Base-by-base conservation (phyloP, 2,797 vertebrate species). In the Spatula versicolor region DNA sequence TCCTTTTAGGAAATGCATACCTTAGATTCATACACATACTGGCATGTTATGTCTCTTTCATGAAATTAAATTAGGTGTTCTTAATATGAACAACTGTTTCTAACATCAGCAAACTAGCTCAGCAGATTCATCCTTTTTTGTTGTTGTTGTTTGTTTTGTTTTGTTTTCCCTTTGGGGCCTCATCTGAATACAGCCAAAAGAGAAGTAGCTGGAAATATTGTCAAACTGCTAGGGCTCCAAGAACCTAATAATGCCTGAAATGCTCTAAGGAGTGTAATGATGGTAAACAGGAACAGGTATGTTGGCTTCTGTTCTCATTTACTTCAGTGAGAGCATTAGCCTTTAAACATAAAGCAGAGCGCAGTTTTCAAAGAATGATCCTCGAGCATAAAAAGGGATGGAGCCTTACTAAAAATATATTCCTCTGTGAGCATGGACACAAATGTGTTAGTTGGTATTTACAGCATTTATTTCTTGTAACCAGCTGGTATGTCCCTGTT, bases 41-140 rank as follows among this genome's bases (percentile, higher is more conserved):
- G 97, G 96, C 96, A 83, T 92, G 95, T 92, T 93, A 72, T 85
- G 96, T 97, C 96, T 98, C 96, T 97, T 96, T 96, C 66, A 52
- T 96, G 93, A 96, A 97, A 96, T 97, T 96, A 98, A 98, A 97
- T 97, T 94, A 98, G 95, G 95, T 96, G 91, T 97, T 96, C 93
- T 94, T 98, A 97, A 97, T 93, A 92, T 52, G 96, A 98, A 97
- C 97, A 97, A 96, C 88, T 96, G 97, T 95, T 97, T 95, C 95
- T 92, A 96, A 95, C 96, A 95, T 84, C 88, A 86, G 94, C 92
- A 97, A 95, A 96, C 96, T 93, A 97, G 94, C 91, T 97, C 94
- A 96, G 96, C 96, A 97, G 92, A 97, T 97, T 96, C 83, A 85
- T 92, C 90, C 79, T 59, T 56, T 94, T 93, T 96, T 96, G 43